Conservation (phyloP, 2,888 invertebrate species). For the Pseudococcus longispinus region DNA sequence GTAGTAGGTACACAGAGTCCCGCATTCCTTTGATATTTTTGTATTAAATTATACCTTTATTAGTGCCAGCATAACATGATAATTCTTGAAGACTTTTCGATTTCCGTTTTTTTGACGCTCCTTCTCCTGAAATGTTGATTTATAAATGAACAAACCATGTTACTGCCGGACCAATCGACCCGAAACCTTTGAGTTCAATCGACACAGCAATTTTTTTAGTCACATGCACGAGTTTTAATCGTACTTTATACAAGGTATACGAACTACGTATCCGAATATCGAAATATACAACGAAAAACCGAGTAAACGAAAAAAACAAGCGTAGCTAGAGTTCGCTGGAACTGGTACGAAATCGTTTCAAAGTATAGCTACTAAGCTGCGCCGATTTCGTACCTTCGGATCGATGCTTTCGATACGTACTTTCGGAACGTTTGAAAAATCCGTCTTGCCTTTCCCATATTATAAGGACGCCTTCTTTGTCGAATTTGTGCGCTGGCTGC, state of each 20-base stretch:
- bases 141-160: slow-evolving; percentile 36
- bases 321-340: background rate
- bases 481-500: slow-evolving; percentile 86
- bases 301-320: background rate
- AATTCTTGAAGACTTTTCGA: slow-evolving; percentile 71
- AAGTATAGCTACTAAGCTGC: background rate
- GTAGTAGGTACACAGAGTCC: background rate
- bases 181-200: background rate
- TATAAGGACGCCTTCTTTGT: slow-evolving; percentile 87
- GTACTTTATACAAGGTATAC: background rate
- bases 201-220: background rate
- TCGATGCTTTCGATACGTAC: slow-evolving; percentile 67
- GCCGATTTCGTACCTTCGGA: background rate
- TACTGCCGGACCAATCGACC: slow-evolving; percentile 10
- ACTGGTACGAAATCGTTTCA: background rate
- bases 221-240: background rate
- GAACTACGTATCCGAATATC: background rate
- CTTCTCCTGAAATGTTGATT: slow-evolving; percentile 61
- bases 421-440: slow-evolving; percentile 89
- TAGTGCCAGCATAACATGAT: slow-evolving; percentile 69
- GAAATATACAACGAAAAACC: background rate
- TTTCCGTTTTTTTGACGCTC: slow-evolving; percentile 65
- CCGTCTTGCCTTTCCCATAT: slow-evolving; percentile 89
- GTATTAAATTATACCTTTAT: slow-evolving; percentile 64
- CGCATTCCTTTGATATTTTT: slow-evolving; percentile 38